phyloP scores from a whole-genome alignment of 2,797 vertebrate species.

The Sebastes minor region DNA sequence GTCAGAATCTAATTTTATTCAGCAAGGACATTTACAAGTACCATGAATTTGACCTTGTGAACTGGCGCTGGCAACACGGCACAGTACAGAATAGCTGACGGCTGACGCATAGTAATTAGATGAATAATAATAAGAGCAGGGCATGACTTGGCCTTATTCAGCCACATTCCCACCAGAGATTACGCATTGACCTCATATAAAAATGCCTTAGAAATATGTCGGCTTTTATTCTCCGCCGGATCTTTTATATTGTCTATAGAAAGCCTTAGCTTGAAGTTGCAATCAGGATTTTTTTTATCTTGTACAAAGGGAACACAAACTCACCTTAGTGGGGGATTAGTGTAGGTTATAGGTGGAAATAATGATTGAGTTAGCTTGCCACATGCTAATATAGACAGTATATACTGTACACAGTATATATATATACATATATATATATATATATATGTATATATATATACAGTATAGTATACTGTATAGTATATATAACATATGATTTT shows the following conservation, averaged over 20 bases:
- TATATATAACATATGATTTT: too few relatives aligned
- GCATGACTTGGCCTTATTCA: conserved; percentile 69
- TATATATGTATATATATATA: too few relatives aligned
- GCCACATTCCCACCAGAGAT: conserved; percentile 60
- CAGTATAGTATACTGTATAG: too few relatives aligned
- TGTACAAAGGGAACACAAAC: conserved; percentile 11
- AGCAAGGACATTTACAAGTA: conserved; percentile 72
- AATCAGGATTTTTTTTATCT: conserved; percentile 16
- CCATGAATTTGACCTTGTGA: conserved; percentile 70
- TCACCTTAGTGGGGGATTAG: neutral
- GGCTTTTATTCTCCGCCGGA: conserved; percentile 49
- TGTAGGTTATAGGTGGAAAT: too few relatives aligned
- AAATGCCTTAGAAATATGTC: conserved; percentile 57
- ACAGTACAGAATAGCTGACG: conserved; percentile 48
- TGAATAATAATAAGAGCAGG: conserved; percentile 63
- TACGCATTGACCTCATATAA: conserved; percentile 53
- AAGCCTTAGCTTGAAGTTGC: conserved; percentile 19
- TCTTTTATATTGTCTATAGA: conserved; percentile 42
- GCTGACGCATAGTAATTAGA: conserved; percentile 61
- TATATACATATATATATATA: too few relatives aligned
- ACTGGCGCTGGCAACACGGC: conserved; percentile 54
- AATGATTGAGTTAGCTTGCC: too few relatives aligned
- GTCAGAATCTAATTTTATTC: conserved; percentile 69
- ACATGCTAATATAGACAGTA: too few relatives aligned
- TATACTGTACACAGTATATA: too few relatives aligned